phyloP scores from a whole-genome alignment of 2,113 vertebrate genomes.

The Rousettus leschenaultii region DNA sequence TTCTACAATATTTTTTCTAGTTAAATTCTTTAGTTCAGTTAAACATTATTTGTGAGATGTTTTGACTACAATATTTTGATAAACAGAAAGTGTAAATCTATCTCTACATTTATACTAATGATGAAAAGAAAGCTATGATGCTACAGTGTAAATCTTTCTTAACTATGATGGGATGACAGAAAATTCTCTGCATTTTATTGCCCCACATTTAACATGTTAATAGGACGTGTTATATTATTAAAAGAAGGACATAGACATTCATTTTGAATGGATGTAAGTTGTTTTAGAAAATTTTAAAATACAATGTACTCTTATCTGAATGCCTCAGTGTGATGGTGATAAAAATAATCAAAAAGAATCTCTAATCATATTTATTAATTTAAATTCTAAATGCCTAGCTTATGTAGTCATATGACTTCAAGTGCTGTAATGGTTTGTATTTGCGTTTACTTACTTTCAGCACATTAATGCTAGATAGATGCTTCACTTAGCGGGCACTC shows the following conservation, averaged over 20 bases:
- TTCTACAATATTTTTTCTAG: not conserved
- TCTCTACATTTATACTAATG: not conserved
- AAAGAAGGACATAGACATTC: not conserved
- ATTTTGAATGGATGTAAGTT: not conserved
- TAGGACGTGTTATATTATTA: not conserved
- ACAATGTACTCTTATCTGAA: not conserved
- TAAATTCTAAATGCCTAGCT: not conserved
- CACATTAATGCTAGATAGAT: not conserved
- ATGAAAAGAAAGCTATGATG: not conserved
- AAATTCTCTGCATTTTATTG: not conserved
- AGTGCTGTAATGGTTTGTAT: not conserved
- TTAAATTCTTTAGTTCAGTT: not conserved
- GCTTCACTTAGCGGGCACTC: not conserved
- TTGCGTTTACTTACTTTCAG: not conserved
- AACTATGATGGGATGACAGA: not conserved
- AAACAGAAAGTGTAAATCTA: not conserved
- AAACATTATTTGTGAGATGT: not conserved
- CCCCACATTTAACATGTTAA: not conserved
- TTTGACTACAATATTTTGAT: not conserved
- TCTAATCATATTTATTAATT: not conserved
- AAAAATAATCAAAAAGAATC: not conserved
- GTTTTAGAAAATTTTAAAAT: not conserved
- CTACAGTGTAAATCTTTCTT: not conserved
- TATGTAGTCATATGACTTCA: not conserved
- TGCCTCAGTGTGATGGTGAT: not conserved